Evolutionary conservation across 2,888 invertebrate genomes (phyloP).

Genomic region (Noctua fimbriata): DNA sequence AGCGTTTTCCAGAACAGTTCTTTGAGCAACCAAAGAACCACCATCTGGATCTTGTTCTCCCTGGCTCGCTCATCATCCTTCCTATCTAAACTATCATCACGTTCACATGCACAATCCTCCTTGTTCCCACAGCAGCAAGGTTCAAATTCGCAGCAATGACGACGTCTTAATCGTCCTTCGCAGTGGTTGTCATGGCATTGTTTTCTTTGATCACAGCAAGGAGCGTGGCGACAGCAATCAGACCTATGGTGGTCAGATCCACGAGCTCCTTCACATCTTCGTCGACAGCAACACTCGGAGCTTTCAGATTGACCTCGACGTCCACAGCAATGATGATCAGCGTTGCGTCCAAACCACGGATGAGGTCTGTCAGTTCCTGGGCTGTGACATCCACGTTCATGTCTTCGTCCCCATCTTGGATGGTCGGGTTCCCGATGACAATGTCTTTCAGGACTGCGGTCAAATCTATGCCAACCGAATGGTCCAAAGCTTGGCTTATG

Average conservation of each 20-base stretch:
- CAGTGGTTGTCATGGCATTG: background rate
- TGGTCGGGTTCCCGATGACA: background rate
- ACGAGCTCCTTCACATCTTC: background rate
- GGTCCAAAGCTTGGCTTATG: background rate
- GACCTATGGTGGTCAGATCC: background rate
- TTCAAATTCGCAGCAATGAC: background rate
- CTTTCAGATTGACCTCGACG: background rate
- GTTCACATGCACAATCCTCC: background rate
- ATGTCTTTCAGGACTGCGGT: slow-evolving; percentile 7
- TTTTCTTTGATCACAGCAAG: background rate
- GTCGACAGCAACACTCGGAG: background rate
- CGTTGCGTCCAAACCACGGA: slow-evolving; percentile 21
- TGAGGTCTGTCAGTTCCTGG: slow-evolving; percentile 4
- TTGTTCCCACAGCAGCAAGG: slow-evolving; percentile 8
- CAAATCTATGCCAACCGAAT: background rate
- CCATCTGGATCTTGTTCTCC: slow-evolving; percentile 13
- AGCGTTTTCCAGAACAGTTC: slow-evolving; percentile 22
- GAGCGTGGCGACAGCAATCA: slow-evolving; percentile 2
- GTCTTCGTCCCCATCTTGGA: slow-evolving; percentile 12
- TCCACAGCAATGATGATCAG: slow-evolving; percentile 10
- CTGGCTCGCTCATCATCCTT: background rate
- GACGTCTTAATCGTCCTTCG: background rate
- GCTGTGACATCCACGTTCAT: slow-evolving; percentile 12
- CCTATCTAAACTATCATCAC: background rate
- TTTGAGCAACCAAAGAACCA: slow-evolving; percentile 32